Conservation (phyloP, 2,888 invertebrate genomes). For the Morinoia aosen region DNA sequence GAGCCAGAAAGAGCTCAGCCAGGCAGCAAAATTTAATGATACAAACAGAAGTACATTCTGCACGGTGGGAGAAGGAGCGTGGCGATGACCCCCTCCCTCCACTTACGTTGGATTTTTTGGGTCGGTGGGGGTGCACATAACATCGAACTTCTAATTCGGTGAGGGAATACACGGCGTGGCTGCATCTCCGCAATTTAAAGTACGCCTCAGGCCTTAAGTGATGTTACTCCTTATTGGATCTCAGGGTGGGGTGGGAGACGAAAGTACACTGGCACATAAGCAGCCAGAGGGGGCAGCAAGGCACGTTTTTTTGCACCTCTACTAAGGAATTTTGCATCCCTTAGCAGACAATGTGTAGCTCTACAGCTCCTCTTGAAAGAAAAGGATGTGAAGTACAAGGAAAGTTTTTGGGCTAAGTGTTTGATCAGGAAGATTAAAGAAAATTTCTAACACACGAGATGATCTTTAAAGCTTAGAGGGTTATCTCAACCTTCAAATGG, state of each 20-base stretch:
- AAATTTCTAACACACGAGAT: not conserved
- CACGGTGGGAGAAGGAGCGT: not conserved
- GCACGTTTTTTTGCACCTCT: not conserved
- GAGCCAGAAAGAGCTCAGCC: constrained; percentile 45
- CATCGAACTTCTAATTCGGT: not conserved
- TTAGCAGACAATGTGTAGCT: not conserved
- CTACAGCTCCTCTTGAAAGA: not conserved
- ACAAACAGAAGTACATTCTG: constrained; percentile 36
- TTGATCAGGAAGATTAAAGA: not conserved
- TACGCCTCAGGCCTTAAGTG: not conserved
- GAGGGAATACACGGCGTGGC: not conserved
- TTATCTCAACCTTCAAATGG: not conserved
- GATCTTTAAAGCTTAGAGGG: not conserved
- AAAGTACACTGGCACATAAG: not conserved
- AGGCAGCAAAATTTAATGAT: constrained; percentile 52
- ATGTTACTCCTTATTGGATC: not conserved
- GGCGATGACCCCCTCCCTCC: not conserved
- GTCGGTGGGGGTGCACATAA: not conserved
- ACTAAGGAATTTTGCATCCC: too few relatives aligned
- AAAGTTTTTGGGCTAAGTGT: not conserved
- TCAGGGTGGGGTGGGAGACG: not conserved
- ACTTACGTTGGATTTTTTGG: not conserved
- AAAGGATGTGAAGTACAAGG: not conserved
- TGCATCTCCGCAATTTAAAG: not conserved
- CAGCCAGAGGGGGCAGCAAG: not conserved